These are phyloP conservation scores for Brachyptera putata DNA, from an alignment of 2,888 invertebrate genomes.

Conservation along the genomic window DNA sequence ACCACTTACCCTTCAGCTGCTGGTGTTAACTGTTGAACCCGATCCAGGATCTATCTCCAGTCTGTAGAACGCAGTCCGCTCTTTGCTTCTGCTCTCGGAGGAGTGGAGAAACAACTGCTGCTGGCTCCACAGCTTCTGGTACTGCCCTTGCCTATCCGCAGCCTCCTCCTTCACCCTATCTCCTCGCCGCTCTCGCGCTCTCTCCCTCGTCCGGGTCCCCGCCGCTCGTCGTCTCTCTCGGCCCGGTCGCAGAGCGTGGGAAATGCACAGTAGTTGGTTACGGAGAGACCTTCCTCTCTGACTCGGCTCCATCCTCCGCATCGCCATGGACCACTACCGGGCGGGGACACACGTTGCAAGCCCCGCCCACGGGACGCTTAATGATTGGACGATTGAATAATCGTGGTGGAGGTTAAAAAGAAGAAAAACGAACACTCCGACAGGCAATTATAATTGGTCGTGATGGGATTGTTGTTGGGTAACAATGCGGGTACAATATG, in stretches of 20 bases:
- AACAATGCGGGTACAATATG: slow-evolving; percentile 26
- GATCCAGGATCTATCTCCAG: slow-evolving; percentile 3
- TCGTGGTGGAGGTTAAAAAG: slow-evolving; percentile 28
- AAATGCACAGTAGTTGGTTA: slow-evolving; percentile 57
- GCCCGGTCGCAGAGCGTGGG: slow-evolving; percentile 55
- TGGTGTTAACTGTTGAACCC: slow-evolving; percentile 12
- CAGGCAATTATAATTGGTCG: slow-evolving; percentile 29
- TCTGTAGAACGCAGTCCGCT: background rate
- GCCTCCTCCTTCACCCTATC: slow-evolving; percentile 19
- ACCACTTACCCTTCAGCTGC: slow-evolving; percentile 21
- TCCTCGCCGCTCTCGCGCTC: slow-evolving; percentile 14
- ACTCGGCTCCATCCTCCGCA: slow-evolving; percentile 41
- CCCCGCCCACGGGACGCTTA: slow-evolving; percentile 31
- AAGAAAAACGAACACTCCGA: slow-evolving; percentile 19
- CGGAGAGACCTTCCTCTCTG: slow-evolving; percentile 44
- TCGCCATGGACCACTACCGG: slow-evolving; percentile 41
- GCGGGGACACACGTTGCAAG: slow-evolving; percentile 32
- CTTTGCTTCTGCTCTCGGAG: slow-evolving; percentile 12
- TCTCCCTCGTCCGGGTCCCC: slow-evolving; percentile 17
- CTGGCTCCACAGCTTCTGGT: slow-evolving; percentile 16
- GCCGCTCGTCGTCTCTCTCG: slow-evolving; percentile 45
- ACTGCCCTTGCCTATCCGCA: slow-evolving; percentile 11
- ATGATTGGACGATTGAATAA: slow-evolving; percentile 35
- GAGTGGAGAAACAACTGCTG: slow-evolving; percentile 6
- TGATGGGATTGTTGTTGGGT: slow-evolving; percentile 23